phyloP scores from a whole-genome alignment of 2,113 vertebrate genomes.

The Mellivora capensis region DNA sequence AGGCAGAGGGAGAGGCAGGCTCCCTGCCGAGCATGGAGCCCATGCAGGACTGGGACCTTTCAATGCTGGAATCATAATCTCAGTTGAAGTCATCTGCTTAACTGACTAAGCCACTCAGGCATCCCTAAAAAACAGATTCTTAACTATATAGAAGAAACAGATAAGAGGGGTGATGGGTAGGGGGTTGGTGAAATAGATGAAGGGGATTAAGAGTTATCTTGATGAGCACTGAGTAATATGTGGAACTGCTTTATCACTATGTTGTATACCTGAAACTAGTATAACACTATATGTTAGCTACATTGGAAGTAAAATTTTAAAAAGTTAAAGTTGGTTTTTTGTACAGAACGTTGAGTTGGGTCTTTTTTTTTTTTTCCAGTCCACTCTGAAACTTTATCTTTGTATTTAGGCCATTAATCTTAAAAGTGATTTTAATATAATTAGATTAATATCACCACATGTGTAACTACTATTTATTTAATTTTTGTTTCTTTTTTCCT shows the following conservation, averaged over 20 bases:
- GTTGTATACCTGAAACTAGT: background rate
- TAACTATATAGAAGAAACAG: background rate
- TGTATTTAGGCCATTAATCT: background rate
- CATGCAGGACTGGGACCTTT: too few relatives aligned
- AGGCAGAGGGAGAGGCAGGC: too few relatives aligned
- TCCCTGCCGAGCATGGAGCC: too few relatives aligned
- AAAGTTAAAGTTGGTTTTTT: background rate
- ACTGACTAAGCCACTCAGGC: too few relatives aligned
- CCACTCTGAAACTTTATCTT: background rate
- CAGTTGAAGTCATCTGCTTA: too few relatives aligned
- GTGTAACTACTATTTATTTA: background rate
- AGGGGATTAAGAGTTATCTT: background rate
- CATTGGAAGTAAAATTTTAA: background rate
- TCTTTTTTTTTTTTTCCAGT: background rate
- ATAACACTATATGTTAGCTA: background rate
- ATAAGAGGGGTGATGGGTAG: background rate
- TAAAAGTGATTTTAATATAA: background rate
- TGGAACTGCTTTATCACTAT: background rate
- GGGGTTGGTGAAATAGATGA: background rate
- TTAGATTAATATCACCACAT: background rate
- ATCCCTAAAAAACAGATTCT: background rate
- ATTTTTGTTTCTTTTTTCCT: background rate
- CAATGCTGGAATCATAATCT: too few relatives aligned
- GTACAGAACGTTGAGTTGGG: background rate
- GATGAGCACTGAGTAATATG: background rate